A percentile compares a stretch with the other conserved stretches of the same genome.
Evolutionary conservation across 1,140 invertebrate species (phyloP).

Genomic region (Sminthurides bifidus): DNA sequence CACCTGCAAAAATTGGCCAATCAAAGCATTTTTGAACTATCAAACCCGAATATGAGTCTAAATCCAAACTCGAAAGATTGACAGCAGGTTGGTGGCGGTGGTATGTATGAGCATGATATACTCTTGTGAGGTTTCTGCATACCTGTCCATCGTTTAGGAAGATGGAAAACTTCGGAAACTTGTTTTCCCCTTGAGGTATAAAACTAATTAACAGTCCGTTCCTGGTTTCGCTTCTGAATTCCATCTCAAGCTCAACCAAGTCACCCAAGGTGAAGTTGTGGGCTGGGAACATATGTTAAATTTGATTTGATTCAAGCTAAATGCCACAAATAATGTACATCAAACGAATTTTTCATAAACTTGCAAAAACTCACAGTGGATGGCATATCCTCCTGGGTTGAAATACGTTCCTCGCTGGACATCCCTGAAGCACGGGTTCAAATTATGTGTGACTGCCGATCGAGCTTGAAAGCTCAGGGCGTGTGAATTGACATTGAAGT

Average conservation of each 20-base stretch:
- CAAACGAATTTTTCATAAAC: background rate
- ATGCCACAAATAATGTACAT: background rate
- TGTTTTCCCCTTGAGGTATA: conserved; percentile 30
- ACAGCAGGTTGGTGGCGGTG: no score
- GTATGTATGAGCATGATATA: conserved; percentile 3
- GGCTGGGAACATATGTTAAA: conserved; percentile 41
- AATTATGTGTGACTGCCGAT: conserved; percentile 52
- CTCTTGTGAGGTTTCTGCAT: no score
- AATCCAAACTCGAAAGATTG: no score
- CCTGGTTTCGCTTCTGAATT: conserved; percentile 70
- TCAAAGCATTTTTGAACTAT: conserved; percentile 10
- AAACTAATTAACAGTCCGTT: conserved; percentile 62
- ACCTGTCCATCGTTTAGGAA: conserved; percentile 65
- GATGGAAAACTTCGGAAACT: conserved; percentile 56
- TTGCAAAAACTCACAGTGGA: conserved; percentile 56
- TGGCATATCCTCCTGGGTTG: conserved; percentile 63
- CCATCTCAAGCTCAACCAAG: conserved; percentile 57
- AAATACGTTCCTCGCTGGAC: conserved; percentile 80
- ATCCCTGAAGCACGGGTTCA: conserved; percentile 73
- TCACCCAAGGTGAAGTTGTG: conserved; percentile 55
- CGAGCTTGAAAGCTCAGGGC: conserved; percentile 58
- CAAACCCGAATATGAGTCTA: no score
- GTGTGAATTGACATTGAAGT: conserved; percentile 59
- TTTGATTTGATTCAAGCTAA: background rate
- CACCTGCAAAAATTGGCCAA: conserved; percentile 16